Evolutionary conservation across 2,797 vertebrate genomes (phyloP), one percentile per base, ranked within the genome.

Genomic region (Myotis planiceps): DNA sequence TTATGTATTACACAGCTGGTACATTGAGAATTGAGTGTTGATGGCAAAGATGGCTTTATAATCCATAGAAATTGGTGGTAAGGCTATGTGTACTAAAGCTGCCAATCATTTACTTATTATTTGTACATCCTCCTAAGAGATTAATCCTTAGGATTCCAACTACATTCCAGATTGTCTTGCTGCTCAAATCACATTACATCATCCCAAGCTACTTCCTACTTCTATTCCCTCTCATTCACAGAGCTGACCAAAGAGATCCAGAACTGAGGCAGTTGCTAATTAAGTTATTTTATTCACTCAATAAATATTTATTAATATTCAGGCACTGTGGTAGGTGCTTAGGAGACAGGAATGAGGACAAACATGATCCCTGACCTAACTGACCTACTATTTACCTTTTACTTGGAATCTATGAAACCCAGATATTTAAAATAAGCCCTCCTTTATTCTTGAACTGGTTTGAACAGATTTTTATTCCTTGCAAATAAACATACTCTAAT

Each of bases 381-480:
- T 65, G 29, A 94, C 34, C 29, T 51, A 49, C 34, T 72, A 45
- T 66, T 80, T 81, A 80, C 21, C 34, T 80, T 93, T 93, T 76
- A 55, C 60, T 66, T 68, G 42, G 37, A 65, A 16, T 53, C 81
- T 68, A 66, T 42, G 66, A 87, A 83, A 92, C 53, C 5, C 4
- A 45, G 49, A 51, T 76, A 37, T 74, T 94, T 66, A 91, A 95
- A 94, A 82, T 75, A 72, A 92, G 37, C 4, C 15, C 12, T 65
- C 16, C 21, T 88, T 66, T 91, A 89, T 82, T 74, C 21, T 53
- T 72, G 29, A 86, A 78, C 1, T n/a, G 15, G 13, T 69, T 63
- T 94, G 19, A 94, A 53, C 21, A 75, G 27, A 94, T 79, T 87
- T 89, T 85, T 83, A n/a, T 34, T 84, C 19, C 47, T 88, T 87